phyloP scores from a whole-genome alignment of 2,888 invertebrate genomes.

The Xanthorhoe designata region DNA sequence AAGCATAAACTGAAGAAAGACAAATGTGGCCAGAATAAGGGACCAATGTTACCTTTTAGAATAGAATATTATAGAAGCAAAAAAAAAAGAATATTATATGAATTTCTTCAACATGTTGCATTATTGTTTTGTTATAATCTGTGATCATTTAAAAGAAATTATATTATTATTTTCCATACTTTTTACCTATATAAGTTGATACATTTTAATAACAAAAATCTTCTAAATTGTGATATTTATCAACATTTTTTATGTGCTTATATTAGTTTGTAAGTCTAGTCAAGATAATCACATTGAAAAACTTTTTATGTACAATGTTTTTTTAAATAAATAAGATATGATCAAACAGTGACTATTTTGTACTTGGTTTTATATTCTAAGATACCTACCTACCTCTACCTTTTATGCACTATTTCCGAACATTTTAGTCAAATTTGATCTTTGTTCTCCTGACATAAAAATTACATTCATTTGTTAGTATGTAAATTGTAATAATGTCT shows the following conservation, averaged over 20 bases:
- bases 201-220: not conserved
- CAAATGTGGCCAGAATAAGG: not conserved
- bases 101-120: not conserved
- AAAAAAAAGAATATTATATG: not conserved
- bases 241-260: conserved; percentile 2
- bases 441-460: not conserved
- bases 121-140: conserved; percentile 11
- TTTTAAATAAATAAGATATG: not conserved
- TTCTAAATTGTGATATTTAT: conserved; percentile 25
- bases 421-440: conserved; percentile 3
- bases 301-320: conserved; percentile 1
- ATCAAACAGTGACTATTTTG: not conserved
- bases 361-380: not conserved
- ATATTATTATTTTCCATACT: not conserved
- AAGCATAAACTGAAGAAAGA: not conserved
- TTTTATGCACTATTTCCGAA: too few species aligned
- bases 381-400: too few species aligned
- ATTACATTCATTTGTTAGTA: not conserved
- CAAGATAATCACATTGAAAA: conserved; percentile 5
- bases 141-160: conserved; percentile 11
- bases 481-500: not conserved
- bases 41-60: not conserved
- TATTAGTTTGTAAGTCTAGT: conserved; percentile 34
- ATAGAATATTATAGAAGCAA: not conserved
- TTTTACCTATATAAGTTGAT: not conserved